Base-by-base conservation (phyloP, 2,797 vertebrate genomes). In the Characodon lateralis region DNA sequence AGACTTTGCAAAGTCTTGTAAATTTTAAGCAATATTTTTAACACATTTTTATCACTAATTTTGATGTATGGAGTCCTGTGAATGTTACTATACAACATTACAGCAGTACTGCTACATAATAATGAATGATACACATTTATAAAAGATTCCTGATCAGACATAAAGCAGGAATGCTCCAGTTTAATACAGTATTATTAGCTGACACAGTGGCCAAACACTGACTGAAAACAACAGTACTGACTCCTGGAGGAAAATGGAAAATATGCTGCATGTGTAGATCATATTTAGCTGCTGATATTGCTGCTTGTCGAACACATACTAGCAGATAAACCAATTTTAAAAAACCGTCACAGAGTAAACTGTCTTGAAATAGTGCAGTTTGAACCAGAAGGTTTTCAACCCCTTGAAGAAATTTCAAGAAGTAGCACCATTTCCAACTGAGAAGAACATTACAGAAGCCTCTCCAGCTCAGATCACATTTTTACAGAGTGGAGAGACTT, bases 401-500 rank as follows among this genome's bases (percentile, higher is more conserved):
- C 18, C 5, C 66, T 71, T 16, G 3, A 66, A 58, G 13, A 66
- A 72, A 61, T 59, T 74, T 78, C 20, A 61, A 69, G 31, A 72
- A 53, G 59, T n/a, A 71, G 28, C 13, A 50, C 35, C n/a, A 71
- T 75, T 77, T 89, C 80, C 80, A 89, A 87, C 79, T 87, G 79
- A 77, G 43, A 73, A 24, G 70, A 58, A 65, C 50, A 63, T 24
- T 70, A 71, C 4, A 80, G 58, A 78, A 35, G 10, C 71, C 22
- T 74, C 63, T 80, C 50, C 82, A 63, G 80, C 84, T 86, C 80
- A 82, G 87, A 82, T 87, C 75, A 77, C 39, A 69, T 70, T 78
- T 87, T 85, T 85, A 83, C 83, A 84, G 71, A 85, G 85, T 79
- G 58, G 76, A 80, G 79, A 81, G 74, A 87, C 79, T 89, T 88